A percentile compares a stretch with the other conserved stretches of the same genome.
Evolutionary conservation across 2,797 vertebrate species (phyloP).

Genomic region (Propithecus perrieri): DNA sequence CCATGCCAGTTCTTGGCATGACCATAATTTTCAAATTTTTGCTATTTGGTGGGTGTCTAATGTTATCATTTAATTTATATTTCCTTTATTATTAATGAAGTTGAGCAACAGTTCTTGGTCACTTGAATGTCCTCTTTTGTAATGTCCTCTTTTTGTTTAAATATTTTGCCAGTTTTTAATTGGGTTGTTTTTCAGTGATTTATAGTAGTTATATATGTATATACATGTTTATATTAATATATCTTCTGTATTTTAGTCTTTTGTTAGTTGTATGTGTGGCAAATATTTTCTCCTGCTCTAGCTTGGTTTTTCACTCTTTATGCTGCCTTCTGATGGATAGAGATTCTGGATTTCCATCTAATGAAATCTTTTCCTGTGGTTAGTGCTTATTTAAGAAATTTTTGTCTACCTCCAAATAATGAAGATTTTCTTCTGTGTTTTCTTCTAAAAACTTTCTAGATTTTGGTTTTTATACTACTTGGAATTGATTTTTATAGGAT

Average conservation of each 20-base stretch:
- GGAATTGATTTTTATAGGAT: not conserved
- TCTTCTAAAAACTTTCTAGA: not conserved
- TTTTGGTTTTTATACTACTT: not conserved
- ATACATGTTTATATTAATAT: not conserved
- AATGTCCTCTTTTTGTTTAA: not conserved
- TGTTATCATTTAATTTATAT: constrained; percentile 13
- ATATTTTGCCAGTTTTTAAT: constrained; percentile 36
- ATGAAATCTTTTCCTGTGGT: not conserved
- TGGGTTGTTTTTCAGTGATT: not conserved
- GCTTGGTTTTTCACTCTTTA: not conserved
- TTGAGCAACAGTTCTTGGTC: not conserved
- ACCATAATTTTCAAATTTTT: not conserved
- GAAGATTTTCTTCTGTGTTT: constrained; percentile 25
- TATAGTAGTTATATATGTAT: not conserved
- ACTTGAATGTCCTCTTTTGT: not conserved
- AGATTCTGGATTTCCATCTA: not conserved
- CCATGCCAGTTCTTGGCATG: not conserved
- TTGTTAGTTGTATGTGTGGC: not conserved
- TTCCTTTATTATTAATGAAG: not conserved
- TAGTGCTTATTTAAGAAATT: constrained; percentile 35
- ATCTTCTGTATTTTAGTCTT: not conserved
- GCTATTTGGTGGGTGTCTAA: not conserved
- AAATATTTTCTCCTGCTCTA: not conserved
- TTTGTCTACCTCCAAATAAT: not conserved
- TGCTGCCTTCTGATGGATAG: not conserved